These are phyloP conservation scores for Pherbina coryleti DNA, from an alignment of 2,888 invertebrate species.

Conservation along the genomic window DNA sequence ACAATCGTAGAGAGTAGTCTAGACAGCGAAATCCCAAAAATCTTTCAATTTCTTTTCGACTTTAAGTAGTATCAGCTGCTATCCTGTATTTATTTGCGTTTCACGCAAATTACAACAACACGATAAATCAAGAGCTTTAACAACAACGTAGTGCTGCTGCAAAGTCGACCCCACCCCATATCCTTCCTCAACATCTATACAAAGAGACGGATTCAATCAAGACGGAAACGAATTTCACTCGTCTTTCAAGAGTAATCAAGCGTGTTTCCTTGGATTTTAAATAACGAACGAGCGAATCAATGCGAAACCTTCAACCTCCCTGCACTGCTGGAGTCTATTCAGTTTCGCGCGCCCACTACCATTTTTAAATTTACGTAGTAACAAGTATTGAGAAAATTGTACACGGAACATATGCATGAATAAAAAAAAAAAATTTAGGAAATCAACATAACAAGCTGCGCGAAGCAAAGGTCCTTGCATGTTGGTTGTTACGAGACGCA, in stretches of 20 bases:
- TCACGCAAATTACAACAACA: background rate
- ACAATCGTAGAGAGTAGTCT: too few species aligned
- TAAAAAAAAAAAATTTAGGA: background rate
- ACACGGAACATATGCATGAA: conserved; percentile 8
- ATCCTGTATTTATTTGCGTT: background rate
- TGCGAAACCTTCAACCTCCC: background rate
- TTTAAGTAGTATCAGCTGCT: background rate
- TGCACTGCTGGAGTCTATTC: background rate
- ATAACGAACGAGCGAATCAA: conserved; percentile 42
- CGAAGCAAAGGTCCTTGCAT: background rate
- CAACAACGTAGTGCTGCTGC: background rate
- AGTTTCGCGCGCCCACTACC: background rate
- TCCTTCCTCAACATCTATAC: background rate
- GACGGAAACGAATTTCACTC: conserved; percentile 45
- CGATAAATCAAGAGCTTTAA: background rate
- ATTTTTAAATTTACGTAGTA: conserved; percentile 12
- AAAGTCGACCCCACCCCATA: background rate
- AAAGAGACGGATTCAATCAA: conserved; percentile 24
- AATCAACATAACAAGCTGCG: conserved; percentile 29
- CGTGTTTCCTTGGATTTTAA: conserved; percentile 43
- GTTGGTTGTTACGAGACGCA: conserved; percentile 1
- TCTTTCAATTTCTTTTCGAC: too few species aligned
- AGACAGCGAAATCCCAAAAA: too few species aligned
- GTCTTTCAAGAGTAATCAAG: conserved; percentile 47
- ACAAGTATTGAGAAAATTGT: conserved; percentile 22